Percentiles rank a stretch among this genome's conserved stretches.
Conservation (phyloP, 2,113 vertebrate genomes). For the Tychaedon coryphoeus region DNA sequence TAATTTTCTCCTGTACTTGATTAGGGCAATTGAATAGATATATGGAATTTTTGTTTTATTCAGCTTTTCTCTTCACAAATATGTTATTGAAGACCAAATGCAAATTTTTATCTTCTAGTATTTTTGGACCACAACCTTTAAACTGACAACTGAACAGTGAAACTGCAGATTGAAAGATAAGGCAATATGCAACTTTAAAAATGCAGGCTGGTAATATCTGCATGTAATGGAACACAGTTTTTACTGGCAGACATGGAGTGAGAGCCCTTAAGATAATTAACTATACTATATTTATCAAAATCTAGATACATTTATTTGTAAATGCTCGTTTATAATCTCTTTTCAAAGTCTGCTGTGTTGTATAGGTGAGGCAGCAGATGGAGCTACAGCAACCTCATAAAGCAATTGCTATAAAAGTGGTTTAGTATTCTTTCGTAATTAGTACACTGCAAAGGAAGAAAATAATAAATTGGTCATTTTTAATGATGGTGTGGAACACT, state of each 20-base stretch:
- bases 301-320: neutral
- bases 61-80: neutral
- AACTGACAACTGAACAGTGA: neutral
- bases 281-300: neutral
- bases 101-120: neutral
- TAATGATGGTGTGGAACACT: neutral
- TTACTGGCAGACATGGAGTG: neutral
- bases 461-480: neutral
- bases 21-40: neutral
- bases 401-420: neutral
- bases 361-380: neutral
- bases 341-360: neutral
- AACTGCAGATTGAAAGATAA: neutral
- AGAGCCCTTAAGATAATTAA: neutral
- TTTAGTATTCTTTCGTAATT: neutral
- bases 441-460: neutral
- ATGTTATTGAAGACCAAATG: fast-evolving
- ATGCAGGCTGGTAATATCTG: neutral
- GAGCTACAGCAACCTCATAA: neutral
- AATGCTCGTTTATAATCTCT: neutral
- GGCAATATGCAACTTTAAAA: neutral
- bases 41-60: neutral
- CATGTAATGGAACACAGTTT: neutral
- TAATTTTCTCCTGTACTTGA: neutral
- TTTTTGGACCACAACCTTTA: neutral